Percentiles rank a stretch among this genome's conserved stretches.
Conservation (phyloP, 2,888 invertebrate species). For the Nyleta sp. region DNA sequence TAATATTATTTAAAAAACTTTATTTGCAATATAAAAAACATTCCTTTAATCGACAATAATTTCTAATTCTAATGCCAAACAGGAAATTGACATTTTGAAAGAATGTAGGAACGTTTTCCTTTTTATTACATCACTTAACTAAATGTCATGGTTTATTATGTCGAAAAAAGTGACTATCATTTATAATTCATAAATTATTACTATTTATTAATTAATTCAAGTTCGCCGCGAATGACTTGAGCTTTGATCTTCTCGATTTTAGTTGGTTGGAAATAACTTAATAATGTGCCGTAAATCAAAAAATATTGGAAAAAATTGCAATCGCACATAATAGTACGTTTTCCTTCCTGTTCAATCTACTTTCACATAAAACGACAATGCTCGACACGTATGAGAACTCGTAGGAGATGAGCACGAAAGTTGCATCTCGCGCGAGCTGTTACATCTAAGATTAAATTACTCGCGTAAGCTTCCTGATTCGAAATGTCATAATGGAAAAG, state of each 20-base stretch:
- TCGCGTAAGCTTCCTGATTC: constrained; percentile 56
- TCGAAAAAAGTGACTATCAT: neutral
- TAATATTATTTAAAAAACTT: neutral
- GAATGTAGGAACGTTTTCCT: constrained; percentile 9
- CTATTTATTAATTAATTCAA: constrained; percentile 7
- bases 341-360: constrained; percentile 56
- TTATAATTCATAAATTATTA: constrained; percentile 9
- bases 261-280: constrained; percentile 9
- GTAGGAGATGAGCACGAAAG: constrained; percentile 69
- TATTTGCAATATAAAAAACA: neutral
- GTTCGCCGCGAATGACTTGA: neutral
- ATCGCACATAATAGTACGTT: constrained; percentile 17
- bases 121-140: constrained; percentile 12
- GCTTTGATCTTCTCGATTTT: too few species aligned
- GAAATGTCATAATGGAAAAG: constrained; percentile 31
- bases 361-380: constrained; percentile 56
- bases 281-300: constrained; percentile 28
- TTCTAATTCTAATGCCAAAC: too few species aligned
- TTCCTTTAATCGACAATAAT: too few species aligned
- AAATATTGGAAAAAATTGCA: constrained; percentile 23
- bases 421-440: constrained; percentile 57
- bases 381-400: constrained; percentile 55
- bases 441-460: constrained; percentile 67
- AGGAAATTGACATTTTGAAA: too few species aligned
- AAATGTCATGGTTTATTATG: too few species aligned